Evolutionary conservation across 2,113 vertebrate genomes (phyloP), one percentile per base, ranked within the genome.

Genomic region (Daphoenositta chrysoptera): DNA sequence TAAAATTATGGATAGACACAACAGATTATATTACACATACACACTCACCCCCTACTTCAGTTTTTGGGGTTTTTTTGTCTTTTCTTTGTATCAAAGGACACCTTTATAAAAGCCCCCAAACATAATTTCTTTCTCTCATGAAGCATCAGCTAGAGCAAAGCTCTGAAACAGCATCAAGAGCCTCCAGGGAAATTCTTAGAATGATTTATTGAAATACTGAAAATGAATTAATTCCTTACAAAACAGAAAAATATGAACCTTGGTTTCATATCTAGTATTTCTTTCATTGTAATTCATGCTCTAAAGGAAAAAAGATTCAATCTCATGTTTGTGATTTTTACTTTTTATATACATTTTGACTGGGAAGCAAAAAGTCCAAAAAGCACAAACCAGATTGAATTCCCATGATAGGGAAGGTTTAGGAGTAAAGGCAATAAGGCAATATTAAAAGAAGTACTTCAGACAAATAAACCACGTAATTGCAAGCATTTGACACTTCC

Each of bases 401-500:
- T 91, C 61, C 53, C 45, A 42, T 19, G 40, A 85, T 2, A 72
- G 24, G 5, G 12, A 71, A 71, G 27, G 13, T 85, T 66, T 66
- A 33, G 61, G 86, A 93, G 50, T 8, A 27, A 91, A 83, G 61
- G 18, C 42, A 87, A 5, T 14, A 85, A 86, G 22, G 30, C 21
- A 92, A 40, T 48, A 82, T 63, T 77, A 90, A 66, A 42, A 63
- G 7, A 83, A 91, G 53, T 47, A 79, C 35, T 91, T 87, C 50
- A 72, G 58, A 83, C 50, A 92, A 91, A 70, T 45, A 87, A 76
- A 80, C 22, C 53, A 81, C 9, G 3, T 44, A 87, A 93, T 8
- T 92, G 76, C 56, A 93, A 89, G 30, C 53, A 71, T 91, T 93
- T 75, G 56, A 71, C 31, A 79, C 37, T 87, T 96, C 76, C 94